Base-by-base conservation (phyloP, 2,888 invertebrate genomes). In the Phyllotreta cruciferae region DNA sequence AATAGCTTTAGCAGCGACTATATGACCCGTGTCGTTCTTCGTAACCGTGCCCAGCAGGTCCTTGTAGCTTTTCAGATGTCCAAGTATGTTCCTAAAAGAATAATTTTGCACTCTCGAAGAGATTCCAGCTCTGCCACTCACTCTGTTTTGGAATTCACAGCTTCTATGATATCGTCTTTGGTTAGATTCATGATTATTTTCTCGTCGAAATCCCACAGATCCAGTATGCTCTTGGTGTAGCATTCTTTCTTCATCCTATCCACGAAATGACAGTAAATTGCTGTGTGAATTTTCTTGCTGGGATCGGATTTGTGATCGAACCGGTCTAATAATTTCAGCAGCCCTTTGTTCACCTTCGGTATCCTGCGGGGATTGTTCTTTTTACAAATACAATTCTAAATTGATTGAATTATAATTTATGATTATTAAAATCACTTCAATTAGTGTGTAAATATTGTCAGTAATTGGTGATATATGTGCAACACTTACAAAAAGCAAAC, bases 151-250 rank as follows among this genome's bases (percentile, higher is more conserved):
- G 80, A 81, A 77, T 90, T 89, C 35, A 92, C 74, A 74, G 83
- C 85, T 13, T 81, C 74, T 41, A 90, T 74, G 69, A 92, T 88
- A 63, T 90, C 87, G 60, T 85, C 78, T 72, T 84, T 85, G 1
- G 87, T 86, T 62, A 87, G 77, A 68, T 81, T 82, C 34, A 77
- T 76, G 58, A 91, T 84, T 64, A 80, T 70, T 37, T 81, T 79
- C 62, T 80, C 78, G 74, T 89, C 82, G 75, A 84, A 89, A 45
- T 85, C 83, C 90, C 91, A 92, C 68, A 92, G 79, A 76, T 91
- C 91, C 67, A 90, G 79, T 66, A 91, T 82, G 78, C 87, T 91
- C 68, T 84, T 80, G 66, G 87, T 83, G 61, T 87, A 84, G 76
- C 92, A 92, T 42, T 84, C 84, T 54, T 80, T 78, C 64, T 85